Percentiles rank a stretch among this genome's conserved stretches.
phyloP scores from a whole-genome alignment of 1,140 invertebrate genomes.

The Aphelenchoides besseyi region DNA sequence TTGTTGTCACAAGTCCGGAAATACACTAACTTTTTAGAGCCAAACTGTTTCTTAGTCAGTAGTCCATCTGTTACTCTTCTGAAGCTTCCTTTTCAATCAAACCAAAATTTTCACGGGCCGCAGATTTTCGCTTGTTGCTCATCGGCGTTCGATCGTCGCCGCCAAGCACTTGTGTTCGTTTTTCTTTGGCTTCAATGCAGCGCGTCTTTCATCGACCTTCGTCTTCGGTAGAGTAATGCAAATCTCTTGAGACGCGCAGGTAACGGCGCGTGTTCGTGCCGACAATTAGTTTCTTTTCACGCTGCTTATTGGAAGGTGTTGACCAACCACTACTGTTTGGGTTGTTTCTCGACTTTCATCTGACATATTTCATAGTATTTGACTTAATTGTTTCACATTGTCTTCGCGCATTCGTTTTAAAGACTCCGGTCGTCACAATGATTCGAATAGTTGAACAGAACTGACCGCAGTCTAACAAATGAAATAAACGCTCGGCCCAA shows the following conservation, averaged over 20 bases:
- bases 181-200: too few species aligned
- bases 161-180: not conserved
- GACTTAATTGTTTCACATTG: too few species aligned
- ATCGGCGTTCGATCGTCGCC: not conserved
- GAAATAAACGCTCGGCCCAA: not conserved
- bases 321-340: not conserved
- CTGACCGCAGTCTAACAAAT: not conserved
- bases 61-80: too few species aligned
- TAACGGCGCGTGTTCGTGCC: not conserved
- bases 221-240: not conserved
- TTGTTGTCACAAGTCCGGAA: too few species aligned
- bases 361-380: too few species aligned
- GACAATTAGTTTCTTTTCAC: not conserved
- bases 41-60: too few species aligned
- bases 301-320: not conserved
- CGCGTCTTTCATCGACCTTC: not conserved
- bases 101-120: not conserved
- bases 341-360: too few species aligned
- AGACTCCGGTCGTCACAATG: too few species aligned
- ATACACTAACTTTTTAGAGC: too few species aligned
- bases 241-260: slow-evolving; percentile 5
- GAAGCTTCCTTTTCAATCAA: too few species aligned
- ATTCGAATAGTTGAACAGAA: not conserved
- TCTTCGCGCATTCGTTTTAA: too few species aligned
- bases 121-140: not conserved